These are phyloP conservation scores for Nephrotoma guestfalica DNA, from an alignment of 2,888 invertebrate species.

Conservation along the genomic window DNA sequence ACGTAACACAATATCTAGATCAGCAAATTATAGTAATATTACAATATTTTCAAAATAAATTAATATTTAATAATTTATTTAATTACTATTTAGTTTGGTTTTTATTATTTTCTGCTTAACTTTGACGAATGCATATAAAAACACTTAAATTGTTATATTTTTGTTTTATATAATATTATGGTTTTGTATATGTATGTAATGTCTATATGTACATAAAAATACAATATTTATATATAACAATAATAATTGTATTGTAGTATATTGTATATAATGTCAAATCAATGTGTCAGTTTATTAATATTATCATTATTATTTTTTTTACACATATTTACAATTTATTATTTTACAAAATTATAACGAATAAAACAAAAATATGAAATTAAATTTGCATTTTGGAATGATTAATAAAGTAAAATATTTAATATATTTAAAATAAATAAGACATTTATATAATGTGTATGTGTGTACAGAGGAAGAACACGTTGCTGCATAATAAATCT, in stretches of 20 bases:
- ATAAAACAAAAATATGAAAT: background rate
- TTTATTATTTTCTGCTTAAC: background rate
- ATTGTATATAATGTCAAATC: background rate
- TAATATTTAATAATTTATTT: background rate
- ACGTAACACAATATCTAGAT: background rate
- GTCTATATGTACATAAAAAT: background rate
- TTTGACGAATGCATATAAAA: background rate
- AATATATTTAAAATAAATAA: background rate
- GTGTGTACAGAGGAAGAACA: background rate
- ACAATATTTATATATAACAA: background rate
- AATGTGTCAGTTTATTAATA: background rate
- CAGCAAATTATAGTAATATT: background rate
- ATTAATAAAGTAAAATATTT: background rate
- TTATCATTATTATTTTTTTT: background rate
- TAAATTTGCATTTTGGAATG: background rate
- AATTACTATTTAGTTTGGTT: background rate
- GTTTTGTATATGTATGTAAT: background rate
- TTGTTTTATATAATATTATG: background rate
- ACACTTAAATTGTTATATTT: background rate
- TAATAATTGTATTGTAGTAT: background rate
- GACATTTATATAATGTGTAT: background rate
- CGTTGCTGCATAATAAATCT: background rate
- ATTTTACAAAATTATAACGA: background rate
- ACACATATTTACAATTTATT: background rate
- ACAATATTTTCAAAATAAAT: too few species aligned